phyloP scores from a whole-genome alignment of 2,888 invertebrate species.

The Tenthredo livida region DNA sequence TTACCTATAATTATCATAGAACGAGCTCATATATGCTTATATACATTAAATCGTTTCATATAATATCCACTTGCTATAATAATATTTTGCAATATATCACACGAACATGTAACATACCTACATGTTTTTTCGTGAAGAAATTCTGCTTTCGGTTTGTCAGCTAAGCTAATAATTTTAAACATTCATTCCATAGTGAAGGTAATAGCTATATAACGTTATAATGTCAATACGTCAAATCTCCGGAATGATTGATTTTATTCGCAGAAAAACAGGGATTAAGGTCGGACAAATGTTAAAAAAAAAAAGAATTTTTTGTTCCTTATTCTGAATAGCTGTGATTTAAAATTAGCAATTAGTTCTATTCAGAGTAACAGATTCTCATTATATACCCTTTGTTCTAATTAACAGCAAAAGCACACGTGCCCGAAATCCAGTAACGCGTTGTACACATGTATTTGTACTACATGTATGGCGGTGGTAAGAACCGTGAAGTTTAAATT shows the following conservation, averaged over 20 bases:
- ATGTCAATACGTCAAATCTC: neutral
- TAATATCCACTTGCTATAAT: neutral
- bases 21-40: neutral
- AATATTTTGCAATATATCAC: neutral
- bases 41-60: neutral
- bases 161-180: neutral
- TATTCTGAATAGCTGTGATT: neutral
- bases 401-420: neutral
- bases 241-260: neutral
- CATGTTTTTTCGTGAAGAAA: neutral
- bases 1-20: neutral
- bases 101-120: neutral
- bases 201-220: no score
- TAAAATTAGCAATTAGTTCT: neutral
- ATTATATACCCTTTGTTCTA: neutral
- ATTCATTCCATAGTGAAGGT: no score
- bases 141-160: constrained; percentile 15
- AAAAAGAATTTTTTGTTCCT: neutral
- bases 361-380: neutral
- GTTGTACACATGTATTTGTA: neutral
- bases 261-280: neutral
- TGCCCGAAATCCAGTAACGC: constrained; percentile 27
- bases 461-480: neutral
- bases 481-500: constrained; percentile 45
- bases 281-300: neutral